These are phyloP conservation scores for Brachionus rubens DNA, from an alignment of 1,140 invertebrate genomes.

Conservation along the genomic window DNA sequence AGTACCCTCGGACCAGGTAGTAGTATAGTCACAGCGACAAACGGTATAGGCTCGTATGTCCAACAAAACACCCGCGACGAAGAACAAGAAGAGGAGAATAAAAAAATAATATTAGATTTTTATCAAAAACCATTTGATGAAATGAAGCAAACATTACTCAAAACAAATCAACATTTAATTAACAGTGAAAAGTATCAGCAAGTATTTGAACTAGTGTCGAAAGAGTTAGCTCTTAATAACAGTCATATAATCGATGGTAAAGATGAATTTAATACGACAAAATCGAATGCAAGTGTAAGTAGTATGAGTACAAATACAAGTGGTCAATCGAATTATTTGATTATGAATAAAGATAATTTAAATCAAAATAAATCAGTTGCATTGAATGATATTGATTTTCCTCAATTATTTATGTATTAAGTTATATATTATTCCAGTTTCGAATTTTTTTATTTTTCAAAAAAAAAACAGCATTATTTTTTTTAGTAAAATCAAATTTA, in stretches of 20 bases:
- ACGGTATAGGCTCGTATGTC: background rate
- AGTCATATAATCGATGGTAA: background rate
- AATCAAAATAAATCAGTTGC: background rate
- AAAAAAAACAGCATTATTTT: background rate
- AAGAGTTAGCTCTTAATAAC: background rate
- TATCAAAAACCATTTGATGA: constrained; percentile 28
- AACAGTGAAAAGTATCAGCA: constrained; percentile 42
- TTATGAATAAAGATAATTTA: background rate
- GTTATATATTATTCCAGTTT: background rate
- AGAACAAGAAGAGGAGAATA: constrained; percentile 4
- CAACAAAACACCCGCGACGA: background rate
- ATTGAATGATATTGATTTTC: constrained; percentile 43
- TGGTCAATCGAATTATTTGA: background rate
- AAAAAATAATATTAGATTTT: constrained; percentile 23
- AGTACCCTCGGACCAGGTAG: background rate
- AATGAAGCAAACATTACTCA: constrained; percentile 11
- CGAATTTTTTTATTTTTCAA: background rate
- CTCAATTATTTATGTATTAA: constrained; percentile 30
- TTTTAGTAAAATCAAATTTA: background rate
- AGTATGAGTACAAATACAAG: constrained; percentile 21
- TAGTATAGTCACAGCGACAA: background rate
- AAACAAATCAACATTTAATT: background rate
- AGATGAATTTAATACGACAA: background rate
- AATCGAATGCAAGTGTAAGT: background rate
- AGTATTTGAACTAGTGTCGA: constrained; percentile 8